Evolutionary conservation across 2,113 vertebrate genomes (phyloP), one percentile per base, ranked within the genome.

Genomic region (Trachemys scripta): DNA sequence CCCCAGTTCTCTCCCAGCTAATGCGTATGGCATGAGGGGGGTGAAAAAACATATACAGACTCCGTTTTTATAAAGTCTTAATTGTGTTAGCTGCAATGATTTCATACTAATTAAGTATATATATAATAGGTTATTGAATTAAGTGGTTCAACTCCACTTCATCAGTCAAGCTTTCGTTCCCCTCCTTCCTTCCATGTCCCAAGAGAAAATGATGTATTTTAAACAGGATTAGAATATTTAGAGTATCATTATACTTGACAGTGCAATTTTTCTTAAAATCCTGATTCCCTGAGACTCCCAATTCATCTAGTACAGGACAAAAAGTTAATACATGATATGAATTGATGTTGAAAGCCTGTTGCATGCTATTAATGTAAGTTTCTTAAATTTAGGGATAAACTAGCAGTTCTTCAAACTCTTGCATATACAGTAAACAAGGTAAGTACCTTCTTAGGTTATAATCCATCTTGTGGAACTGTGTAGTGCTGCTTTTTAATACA

Each of bases 381-480:
- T 97, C 51, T 95, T 95, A 10, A 95, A 72, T 95, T 88, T 82
- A 99, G 99, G 99, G 98, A 97, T 94, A 99, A 99, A 83, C 97
- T 99, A 0, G 99, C 99, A 0, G 98, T 99, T 90, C 98, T 99
- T 94, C 98, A 99, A 87, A 98, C 99, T 2, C 98, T 99, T 95
- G 98, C 99, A 20, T 98, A 98, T 8, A 99, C 99, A 2, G 98
- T 99, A 25, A 98, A 98, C 12, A 98, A 98, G 98, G 99, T 99
- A 97, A 98, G 99, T 97, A 90, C 5, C 75, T 47, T 85, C 87
- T n/a, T 8, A 82, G 14, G 9, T 17, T 42, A 35, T 22, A 49
- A n/a, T 87, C 45, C 47, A 13, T 83, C 3, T n/a, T 1, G 0
- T 29, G 17, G 27, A 35, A 14, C 0, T 10, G 6, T 6, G 2